Conservation (phyloP, 2,888 invertebrate genomes). For the Epistrophella euchroma region DNA sequence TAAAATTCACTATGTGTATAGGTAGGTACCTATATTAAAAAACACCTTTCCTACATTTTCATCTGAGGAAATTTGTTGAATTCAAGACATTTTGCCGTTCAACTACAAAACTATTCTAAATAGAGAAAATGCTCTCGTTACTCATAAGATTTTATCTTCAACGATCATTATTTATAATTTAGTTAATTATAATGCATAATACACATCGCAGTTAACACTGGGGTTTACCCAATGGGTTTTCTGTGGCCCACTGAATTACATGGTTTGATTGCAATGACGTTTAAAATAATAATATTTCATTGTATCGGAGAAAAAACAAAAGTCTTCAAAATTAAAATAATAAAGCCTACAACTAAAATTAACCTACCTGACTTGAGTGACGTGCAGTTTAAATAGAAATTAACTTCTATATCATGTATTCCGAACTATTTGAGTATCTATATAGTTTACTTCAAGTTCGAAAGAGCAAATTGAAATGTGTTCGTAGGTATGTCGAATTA, state of each 20-base stretch:
- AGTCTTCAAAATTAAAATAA: no score
- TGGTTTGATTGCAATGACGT: background rate
- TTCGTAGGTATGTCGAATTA: no score
- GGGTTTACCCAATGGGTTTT: conserved; percentile 16
- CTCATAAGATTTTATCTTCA: conserved; percentile 3
- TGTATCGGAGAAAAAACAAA: no score
- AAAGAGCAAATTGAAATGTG: no score
- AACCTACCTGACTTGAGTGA: background rate
- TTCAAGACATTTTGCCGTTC: background rate
- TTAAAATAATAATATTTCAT: background rate
- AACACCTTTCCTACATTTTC: no score
- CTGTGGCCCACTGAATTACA: background rate
- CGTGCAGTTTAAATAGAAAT: background rate
- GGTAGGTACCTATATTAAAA: no score
- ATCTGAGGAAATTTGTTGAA: no score
- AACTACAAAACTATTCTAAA: background rate
- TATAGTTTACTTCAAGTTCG: no score
- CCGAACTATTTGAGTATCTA: no score
- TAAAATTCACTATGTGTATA: no score
- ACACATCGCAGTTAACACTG: background rate
- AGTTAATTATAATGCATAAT: conserved; percentile 13
- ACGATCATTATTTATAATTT: conserved; percentile 3
- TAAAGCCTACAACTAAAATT: no score
- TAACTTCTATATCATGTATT: no score
- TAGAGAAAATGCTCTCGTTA: conserved; percentile 1